A percentile compares a stretch with the other conserved stretches of the same genome.
Evolutionary conservation across 2,888 invertebrate genomes (phyloP).

Genomic region (Cotesia congregata): DNA sequence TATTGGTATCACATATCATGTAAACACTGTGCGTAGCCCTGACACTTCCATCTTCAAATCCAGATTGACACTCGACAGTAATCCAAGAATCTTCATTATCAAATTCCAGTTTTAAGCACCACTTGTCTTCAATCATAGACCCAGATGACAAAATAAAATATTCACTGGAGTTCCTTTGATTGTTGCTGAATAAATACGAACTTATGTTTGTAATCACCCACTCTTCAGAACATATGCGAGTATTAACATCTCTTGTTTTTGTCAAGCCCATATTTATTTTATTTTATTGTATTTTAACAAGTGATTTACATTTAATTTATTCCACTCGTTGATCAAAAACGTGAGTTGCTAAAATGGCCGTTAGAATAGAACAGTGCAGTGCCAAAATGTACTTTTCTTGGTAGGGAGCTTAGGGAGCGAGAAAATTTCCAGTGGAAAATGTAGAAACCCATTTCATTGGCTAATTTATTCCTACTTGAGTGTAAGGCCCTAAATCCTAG

Average conservation of each 20-base stretch:
- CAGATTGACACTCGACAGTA: not conserved
- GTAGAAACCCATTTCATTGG: too few species aligned
- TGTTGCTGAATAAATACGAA: not conserved
- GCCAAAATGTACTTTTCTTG: too few species aligned
- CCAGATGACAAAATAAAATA: not conserved
- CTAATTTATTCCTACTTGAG: too few species aligned
- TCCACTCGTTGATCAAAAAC: too few species aligned
- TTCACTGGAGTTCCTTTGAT: not conserved
- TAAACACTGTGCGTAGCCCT: not conserved
- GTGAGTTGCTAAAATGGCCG: too few species aligned
- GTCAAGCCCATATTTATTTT: too few species aligned
- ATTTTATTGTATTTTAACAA: too few species aligned
- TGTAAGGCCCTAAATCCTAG: too few species aligned
- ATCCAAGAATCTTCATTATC: not conserved
- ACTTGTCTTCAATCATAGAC: not conserved
- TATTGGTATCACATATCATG: not conserved
- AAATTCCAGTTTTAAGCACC: not conserved
- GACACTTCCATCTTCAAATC: not conserved
- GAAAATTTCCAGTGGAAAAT: too few species aligned
- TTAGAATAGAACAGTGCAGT: too few species aligned
- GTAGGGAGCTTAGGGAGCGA: too few species aligned
- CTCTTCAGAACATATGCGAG: not conserved
- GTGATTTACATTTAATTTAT: too few species aligned
- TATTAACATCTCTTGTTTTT: not conserved
- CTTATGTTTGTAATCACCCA: not conserved